Conservation (phyloP, 2,797 vertebrate genomes). For the Phataginus tetradactyla region DNA sequence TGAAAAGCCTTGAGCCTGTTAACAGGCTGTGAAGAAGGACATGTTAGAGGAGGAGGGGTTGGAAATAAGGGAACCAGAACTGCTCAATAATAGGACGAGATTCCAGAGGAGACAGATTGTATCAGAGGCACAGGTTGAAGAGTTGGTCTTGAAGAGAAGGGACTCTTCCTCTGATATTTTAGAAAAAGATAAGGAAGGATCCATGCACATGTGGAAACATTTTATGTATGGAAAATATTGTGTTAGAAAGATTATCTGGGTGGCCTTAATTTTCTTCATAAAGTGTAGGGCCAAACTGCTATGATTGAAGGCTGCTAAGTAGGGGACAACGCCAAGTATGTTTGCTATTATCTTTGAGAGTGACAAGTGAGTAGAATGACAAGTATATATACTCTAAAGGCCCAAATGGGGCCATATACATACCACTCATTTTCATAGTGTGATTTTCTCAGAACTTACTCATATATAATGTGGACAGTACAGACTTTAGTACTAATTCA, state of each 20-base stretch:
- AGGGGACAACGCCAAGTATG: not conserved
- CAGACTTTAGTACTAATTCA: not conserved
- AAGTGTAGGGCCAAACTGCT: not conserved
- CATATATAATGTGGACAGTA: not conserved
- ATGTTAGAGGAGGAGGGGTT: not conserved
- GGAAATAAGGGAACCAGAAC: not conserved
- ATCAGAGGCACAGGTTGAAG: not conserved
- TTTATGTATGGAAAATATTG: not conserved
- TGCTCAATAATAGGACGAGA: not conserved
- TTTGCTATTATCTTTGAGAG: not conserved
- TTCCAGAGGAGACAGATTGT: not conserved
- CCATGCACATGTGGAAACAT: not conserved
- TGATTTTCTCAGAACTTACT: not conserved
- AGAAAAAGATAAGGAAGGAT: not conserved
- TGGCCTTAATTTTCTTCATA: not conserved
- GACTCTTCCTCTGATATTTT: not conserved
- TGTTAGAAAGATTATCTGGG: not conserved
- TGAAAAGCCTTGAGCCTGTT: not conserved
- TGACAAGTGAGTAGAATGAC: not conserved
- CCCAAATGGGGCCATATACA: not conserved
- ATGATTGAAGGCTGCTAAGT: not conserved
- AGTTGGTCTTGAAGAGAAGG: not conserved
- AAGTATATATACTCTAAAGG: not conserved
- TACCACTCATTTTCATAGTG: not conserved
- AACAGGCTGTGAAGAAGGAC: not conserved